Base-by-base conservation (phyloP, 2,113 vertebrate genomes). In the Gymnorhina tibicen region DNA sequence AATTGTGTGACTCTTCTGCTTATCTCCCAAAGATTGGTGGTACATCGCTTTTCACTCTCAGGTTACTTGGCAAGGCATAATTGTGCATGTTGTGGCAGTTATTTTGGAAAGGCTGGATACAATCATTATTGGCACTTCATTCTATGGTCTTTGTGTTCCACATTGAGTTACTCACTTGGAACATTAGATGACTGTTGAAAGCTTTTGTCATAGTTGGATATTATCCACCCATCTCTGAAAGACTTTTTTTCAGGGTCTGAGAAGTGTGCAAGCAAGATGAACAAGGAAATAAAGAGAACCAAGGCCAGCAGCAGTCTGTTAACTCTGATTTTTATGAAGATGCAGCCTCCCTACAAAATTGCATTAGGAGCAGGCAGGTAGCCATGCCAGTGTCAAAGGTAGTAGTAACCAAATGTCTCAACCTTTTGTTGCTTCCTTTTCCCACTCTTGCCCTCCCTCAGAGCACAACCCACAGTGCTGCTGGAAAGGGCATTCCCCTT, bases 141-240 rank as follows among this genome's bases (percentile, higher is more conserved):
- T 64, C 80, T 33, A 10, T 18, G 33, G 50, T 69, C 78, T 87
- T 83, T 42, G 41, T 76, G 41, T 50, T 94, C 42, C 63, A 59
- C 55, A 27, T 15, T 55, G 89, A 90, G 67, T 73, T 94, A 80
- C 74, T 95, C 72, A 86, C 16, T 4, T 93, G 74, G 70, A 89
- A 85, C 39, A 28, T 59, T 33, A 74, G 59, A 83, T 24, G 75
- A 49, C 58, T 96, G 81, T 55, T 96, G 89, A 95, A 96, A 96
- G 89, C 53, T 87, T 95, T 93, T 96, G 89, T 87, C 74, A 69
- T 62, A 69, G 37, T 28, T 95, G 81, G 60, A 59, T 85, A 16
- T 74, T 93, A 79, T 87, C 87, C 82, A 77, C 35, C 15, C 52
- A 77, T 39, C 35, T 77, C 42, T 83, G 68, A 87, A 96, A 83